These are phyloP conservation scores for Heliconius sara DNA, from an alignment of 2,888 invertebrate genomes.

Conservation along the genomic window DNA sequence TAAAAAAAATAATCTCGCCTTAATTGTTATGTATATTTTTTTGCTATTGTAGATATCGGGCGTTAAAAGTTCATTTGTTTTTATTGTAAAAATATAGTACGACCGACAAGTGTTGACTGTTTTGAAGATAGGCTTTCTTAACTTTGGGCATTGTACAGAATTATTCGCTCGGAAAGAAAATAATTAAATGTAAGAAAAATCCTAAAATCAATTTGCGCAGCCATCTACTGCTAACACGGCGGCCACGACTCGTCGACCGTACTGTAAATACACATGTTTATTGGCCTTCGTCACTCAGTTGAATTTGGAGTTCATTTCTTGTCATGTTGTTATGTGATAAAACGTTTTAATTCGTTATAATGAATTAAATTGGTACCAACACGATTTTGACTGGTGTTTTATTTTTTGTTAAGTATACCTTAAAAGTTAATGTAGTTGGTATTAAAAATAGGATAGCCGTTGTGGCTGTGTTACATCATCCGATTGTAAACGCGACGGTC, in stretches of 20 bases:
- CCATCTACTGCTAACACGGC: neutral
- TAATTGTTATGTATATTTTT: slow-evolving; percentile 44
- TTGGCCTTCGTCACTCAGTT: slow-evolving; percentile 62
- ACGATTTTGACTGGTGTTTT: slow-evolving; percentile 41
- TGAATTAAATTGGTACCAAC: slow-evolving; percentile 69
- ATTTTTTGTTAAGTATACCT: slow-evolving; percentile 36
- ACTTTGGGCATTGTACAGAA: too few species aligned
- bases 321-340: slow-evolving; percentile 73
- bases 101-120: neutral
- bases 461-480: too few species aligned
- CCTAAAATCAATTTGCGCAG: neutral
- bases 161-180: too few species aligned
- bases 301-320: slow-evolving; percentile 53
- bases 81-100: slow-evolving; percentile 57
- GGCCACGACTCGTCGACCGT: neutral
- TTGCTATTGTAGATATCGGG: slow-evolving; percentile 63
- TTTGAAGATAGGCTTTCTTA: too few species aligned
- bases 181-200: neutral
- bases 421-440: neutral
- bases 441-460: too few species aligned
- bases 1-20: slow-evolving; percentile 50
- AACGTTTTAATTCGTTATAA: slow-evolving; percentile 62
- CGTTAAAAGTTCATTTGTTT: slow-evolving; percentile 62
- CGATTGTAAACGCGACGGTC: too few species aligned
- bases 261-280: slow-evolving; percentile 54